Evolutionary conservation across 2,797 vertebrate species (phyloP).

Genomic region (Chloroceryle amazona): DNA sequence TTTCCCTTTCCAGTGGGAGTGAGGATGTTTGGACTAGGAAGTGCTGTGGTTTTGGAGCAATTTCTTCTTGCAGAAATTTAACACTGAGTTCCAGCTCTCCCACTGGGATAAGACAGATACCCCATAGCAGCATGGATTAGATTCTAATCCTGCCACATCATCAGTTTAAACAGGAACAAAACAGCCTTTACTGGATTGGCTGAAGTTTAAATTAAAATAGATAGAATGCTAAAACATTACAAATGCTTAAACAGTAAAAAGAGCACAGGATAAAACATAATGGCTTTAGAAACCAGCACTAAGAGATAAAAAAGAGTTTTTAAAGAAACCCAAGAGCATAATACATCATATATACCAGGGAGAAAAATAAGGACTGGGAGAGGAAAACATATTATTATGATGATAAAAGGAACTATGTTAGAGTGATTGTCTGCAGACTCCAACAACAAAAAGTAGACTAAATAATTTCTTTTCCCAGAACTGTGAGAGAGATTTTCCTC

Average conservation of each 20-base stretch:
- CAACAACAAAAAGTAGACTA: constrained; percentile 39
- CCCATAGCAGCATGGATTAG: constrained; percentile 1
- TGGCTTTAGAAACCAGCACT: constrained; percentile 18
- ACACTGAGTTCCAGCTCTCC: constrained; percentile 21
- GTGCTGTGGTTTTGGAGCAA: neutral
- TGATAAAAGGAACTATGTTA: constrained; percentile 17
- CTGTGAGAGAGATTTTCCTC: neutral
- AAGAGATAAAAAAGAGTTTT: neutral
- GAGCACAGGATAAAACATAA: constrained; percentile 35
- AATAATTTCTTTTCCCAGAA: constrained; percentile 50
- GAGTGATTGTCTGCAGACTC: constrained; percentile 13
- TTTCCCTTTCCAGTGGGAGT: neutral
- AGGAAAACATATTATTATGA: constrained; percentile 17
- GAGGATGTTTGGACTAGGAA: neutral
- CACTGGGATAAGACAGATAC: constrained; percentile 29
- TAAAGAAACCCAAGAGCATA: constrained; percentile 1
- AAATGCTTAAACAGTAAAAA: constrained; percentile 37
- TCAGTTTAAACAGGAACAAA: neutral
- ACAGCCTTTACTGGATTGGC: neutral
- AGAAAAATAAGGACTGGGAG: constrained; percentile 32
- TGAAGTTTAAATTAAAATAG: constrained; percentile 44
- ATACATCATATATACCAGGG: neutral
- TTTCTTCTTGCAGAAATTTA: neutral
- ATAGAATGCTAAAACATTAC: constrained; percentile 11
- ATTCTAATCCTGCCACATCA: constrained; percentile 46